phyloP scores from a whole-genome alignment of 2,888 invertebrate genomes.

The Globia sparganii region DNA sequence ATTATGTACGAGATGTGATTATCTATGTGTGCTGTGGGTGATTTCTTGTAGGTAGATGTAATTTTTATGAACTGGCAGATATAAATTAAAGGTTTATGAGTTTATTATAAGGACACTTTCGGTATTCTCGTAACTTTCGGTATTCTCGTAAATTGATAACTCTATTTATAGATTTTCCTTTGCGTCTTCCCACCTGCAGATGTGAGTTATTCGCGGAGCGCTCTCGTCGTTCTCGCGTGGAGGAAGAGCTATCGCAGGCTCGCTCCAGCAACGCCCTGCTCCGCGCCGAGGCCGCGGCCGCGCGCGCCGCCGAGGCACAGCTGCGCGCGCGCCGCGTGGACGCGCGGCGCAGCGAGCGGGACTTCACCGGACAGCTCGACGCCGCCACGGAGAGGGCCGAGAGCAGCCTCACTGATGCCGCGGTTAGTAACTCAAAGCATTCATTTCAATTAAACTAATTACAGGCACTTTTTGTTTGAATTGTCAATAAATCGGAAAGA shows the following conservation, averaged over 20 bases:
- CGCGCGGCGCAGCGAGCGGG: constrained; percentile 57
- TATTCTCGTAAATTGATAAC: no score
- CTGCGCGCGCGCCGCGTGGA: constrained; percentile 54
- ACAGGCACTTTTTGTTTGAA: not conserved
- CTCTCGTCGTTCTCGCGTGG: constrained; percentile 81
- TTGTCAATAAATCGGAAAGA: not conserved
- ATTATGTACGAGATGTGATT: no score
- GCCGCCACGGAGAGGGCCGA: constrained; percentile 65
- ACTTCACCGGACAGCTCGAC: constrained; percentile 52
- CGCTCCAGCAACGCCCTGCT: constrained; percentile 67
- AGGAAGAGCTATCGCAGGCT: constrained; percentile 76
- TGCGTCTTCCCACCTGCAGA: constrained; percentile 62
- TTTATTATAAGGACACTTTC: no score
- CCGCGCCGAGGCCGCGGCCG: constrained; percentile 68
- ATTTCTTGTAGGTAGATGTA: no score
- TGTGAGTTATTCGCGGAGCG: constrained; percentile 84
- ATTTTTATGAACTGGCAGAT: no score
- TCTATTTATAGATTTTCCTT: not conserved
- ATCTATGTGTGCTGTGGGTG: no score
- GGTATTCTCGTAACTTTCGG: no score
- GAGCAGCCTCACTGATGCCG: constrained; percentile 63
- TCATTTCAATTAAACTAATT: not conserved
- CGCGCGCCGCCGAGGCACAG: constrained; percentile 62
- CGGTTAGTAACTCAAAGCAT: constrained; percentile 58
- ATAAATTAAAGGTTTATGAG: no score